Percentiles rank a stretch among this genome's conserved stretches.
phyloP scores from a whole-genome alignment of 2,888 invertebrate species.

The Diarsia rubi region DNA sequence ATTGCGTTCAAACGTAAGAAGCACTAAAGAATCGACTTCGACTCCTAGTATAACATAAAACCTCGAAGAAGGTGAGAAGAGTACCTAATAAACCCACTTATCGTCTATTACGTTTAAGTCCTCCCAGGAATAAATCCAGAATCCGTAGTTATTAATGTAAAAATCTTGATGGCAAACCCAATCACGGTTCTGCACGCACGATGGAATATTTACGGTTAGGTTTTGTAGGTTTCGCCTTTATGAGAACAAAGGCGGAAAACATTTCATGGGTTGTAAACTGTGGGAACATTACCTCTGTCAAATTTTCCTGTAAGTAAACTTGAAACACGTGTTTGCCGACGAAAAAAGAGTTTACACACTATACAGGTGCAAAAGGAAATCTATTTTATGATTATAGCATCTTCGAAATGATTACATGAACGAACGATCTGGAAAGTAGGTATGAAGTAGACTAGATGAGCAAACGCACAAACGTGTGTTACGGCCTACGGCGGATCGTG shows the following conservation, averaged over 20 bases:
- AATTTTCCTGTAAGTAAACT: constrained; percentile 13
- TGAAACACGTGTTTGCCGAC: constrained; percentile 3
- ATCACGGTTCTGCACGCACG: neutral
- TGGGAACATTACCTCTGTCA: neutral
- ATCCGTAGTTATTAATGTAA: neutral
- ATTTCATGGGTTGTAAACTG: neutral
- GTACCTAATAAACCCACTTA: neutral
- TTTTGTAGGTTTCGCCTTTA: neutral
- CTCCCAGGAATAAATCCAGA: neutral
- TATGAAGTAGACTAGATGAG: too few species aligned
- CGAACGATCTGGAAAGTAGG: neutral
- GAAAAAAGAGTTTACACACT: neutral
- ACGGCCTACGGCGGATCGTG: neutral
- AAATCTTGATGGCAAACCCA: neutral
- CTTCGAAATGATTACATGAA: neutral
- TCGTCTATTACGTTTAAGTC: neutral
- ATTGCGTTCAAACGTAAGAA: too few species aligned
- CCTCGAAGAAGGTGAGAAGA: neutral
- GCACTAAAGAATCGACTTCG: neutral
- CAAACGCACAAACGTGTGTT: too few species aligned
- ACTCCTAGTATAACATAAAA: neutral
- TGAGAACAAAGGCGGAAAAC: neutral
- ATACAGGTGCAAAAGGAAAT: neutral
- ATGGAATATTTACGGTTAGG: neutral
- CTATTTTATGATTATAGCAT: neutral